Evolutionary conservation across 2,888 invertebrate genomes (phyloP), one percentile per base, ranked within the genome.

Genomic region (Acleris holmiana): DNA sequence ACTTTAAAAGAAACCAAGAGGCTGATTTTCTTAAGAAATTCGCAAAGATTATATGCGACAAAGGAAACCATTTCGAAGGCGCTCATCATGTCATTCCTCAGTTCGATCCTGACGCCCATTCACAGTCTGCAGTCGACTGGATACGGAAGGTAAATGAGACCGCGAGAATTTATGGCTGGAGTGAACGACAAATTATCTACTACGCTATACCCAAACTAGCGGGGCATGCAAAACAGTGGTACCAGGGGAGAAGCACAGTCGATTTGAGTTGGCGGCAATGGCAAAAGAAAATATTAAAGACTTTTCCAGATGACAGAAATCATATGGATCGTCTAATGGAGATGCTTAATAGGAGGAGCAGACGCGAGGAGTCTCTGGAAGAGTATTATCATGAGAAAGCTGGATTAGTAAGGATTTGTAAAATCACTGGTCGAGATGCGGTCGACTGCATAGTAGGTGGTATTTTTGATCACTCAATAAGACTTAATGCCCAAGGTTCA

Each of bases 191-290:
- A n/a, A 68, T 54, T 1, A 64, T 69, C 35, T 68, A 64, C 41
- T 63, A 68, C 23, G 72, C 72, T 0, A 29, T 74, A 18, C 70
- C 71, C 1, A 75, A 75, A 61, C 47, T 74, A 49, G 18, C 49
- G 7, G 75, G 74, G 1, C 40, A 61, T 2, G 72, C 73, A 2
- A 64, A 68, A 25, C 51, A 61, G 18, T 74, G 72, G 73, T 73
- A 73, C n/a, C 60, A 71, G 21, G 72, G 71, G 1, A 46, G 55
- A 8, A 60, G 56, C 8, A 46, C 70, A 0, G 60, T 69, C 4
- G n/a, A 68, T 13, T 61, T 69, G 19, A 67, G 67, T 3, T 73
- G 73, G 70, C 21, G 19, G 4, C 51, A 72, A 55, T 72, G 72
- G 72, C 69, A 73, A 25, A 48, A 35, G 5, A 69, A 70, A 55